Base-by-base conservation (phyloP, 2,888 invertebrate species). In the Amaurobius ferox region DNA sequence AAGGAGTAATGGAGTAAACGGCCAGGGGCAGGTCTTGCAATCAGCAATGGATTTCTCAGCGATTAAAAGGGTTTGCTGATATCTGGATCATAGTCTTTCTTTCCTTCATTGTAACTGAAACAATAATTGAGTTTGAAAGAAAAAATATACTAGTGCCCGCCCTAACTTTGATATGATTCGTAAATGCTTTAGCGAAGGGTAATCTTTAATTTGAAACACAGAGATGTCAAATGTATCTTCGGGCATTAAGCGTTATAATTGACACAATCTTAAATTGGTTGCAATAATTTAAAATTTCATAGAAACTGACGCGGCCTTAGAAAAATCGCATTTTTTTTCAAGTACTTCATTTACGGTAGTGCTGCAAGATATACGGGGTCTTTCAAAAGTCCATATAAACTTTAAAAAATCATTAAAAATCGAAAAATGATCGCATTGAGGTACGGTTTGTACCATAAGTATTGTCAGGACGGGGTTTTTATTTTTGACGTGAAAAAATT, bases 31-130 rank as follows among this genome's bases (percentile, higher is more conserved):
- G 5, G 9, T 35, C 19, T 48, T 48, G 48, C 16, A 48, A n/a
- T 35, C 35, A 35, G 35, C 35, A n/a, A n/a, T n/a, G n/a, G n/a
- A n/a, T n/a, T n/a, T n/a, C n/a, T n/a, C n/a, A 35, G 35, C 6
- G 9, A 35, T 35, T 7, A 35, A 28, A 6, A 23, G 13, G 62
- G 26, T 48, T 67, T 67, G 13, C 48, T 39, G 16, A 48, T 26
- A 77, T 61, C 78, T 55, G 68, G 39, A 61, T 61, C 70, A 68
- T n/a, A 70, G 35, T 62, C 26, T 77, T 26, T 68, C 40, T 55
- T 55, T 32, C 35, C 67, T 67, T 73, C 6, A 35, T 40, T 44
- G 44, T 32, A 72, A 72, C 71, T 79, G 64, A 79, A 71, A 79
- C 32, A 79, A 79, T 28, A 72, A 79, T 64, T 26, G 40, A n/a